Base-by-base conservation (phyloP, 2,888 invertebrate genomes). In the Lycia hirtaria region DNA sequence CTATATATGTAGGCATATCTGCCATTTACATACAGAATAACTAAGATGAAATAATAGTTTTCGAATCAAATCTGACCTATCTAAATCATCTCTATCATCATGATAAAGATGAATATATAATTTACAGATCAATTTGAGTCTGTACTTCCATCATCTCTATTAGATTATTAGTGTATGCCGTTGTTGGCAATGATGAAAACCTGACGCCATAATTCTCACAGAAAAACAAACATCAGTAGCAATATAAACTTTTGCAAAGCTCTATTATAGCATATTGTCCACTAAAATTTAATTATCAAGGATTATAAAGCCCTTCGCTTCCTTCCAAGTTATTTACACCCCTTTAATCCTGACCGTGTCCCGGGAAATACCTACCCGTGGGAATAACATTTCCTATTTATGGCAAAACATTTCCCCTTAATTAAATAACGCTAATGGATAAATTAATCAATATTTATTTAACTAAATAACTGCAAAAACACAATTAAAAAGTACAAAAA, bases 381-480 rank as follows among this genome's bases (percentile, higher is more conserved):
- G 59, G 59, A 65, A 62, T 68, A 65, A 65, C 66, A 67, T 68
- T 67, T 67, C 64, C 70, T 70, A 69, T 67, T 68, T 68, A 67
- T 56, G 44, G 48, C 56, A 7, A 54, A 65, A 62, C 62, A 62
- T 52, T 60, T 59, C 38, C 19, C 44, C 17, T 26, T 35, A 12
- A 19, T 20, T 32, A 44, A 32, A 32, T 7, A 32, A 32, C 1
- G 1, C 20, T 10, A 3, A n/a, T 6, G 17, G n/a, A n/a, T n/a
- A n/a, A n/a, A n/a, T 1, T 4, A 10, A 15, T 26, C 15, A 24
- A 9, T 10, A 26, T 41, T 22, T 38, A 38, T 38, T 38, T 12
- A 38, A 3, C 12, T 6, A 38, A 38, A 54, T 43, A 45, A 47
- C 28, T 14, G 38, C 32, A 58, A 59, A 51, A 54, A 38, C 53